phyloP scores from a whole-genome alignment of 2,113 vertebrate species.

The Diadophis punctatus region DNA sequence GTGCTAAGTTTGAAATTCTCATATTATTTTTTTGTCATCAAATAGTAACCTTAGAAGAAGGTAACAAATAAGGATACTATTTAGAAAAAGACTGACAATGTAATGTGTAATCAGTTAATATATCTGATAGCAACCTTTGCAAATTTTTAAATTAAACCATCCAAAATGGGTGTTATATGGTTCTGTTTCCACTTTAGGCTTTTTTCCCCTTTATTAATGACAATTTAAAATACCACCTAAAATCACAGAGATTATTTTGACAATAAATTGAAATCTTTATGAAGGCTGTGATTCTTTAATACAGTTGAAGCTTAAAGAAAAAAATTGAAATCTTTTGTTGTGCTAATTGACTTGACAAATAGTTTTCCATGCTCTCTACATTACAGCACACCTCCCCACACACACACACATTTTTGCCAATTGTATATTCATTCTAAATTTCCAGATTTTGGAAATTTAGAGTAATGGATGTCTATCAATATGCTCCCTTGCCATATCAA shows the following conservation, averaged over 20 bases:
- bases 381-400: background rate
- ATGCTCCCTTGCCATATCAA: background rate
- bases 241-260: background rate
- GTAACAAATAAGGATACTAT: too few relatives aligned
- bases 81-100: background rate
- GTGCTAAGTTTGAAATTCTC: background rate
- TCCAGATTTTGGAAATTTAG: background rate
- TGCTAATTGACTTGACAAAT: background rate
- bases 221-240: background rate
- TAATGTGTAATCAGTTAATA: background rate
- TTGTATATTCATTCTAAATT: background rate
- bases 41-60: background rate
- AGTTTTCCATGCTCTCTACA: background rate
- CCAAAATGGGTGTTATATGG: background rate
- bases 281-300: background rate
- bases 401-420: background rate
- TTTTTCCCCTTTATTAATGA: background rate
- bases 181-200: background rate
- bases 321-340: background rate
- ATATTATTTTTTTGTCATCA: background rate
- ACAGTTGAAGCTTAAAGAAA: background rate
- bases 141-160: background rate
- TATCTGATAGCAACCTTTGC: background rate
- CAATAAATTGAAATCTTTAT: background rate
- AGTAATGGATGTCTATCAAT: background rate